phyloP scores from a whole-genome alignment of 2,888 invertebrate genomes.

The Rhaphigaster nebulosa region DNA sequence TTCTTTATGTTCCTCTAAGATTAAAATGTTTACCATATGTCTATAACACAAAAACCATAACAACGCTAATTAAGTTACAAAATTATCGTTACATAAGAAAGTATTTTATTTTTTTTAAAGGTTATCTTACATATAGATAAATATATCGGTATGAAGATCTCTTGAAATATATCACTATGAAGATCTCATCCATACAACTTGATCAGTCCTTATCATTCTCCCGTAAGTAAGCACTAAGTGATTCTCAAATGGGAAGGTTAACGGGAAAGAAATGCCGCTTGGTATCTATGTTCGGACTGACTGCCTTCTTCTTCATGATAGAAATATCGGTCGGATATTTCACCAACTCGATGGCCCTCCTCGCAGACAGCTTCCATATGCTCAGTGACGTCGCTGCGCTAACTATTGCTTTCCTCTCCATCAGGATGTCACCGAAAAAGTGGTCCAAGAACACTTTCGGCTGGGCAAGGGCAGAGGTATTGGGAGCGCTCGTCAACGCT shows the following conservation, averaged over 20 bases:
- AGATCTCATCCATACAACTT: not conserved
- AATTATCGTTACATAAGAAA: not conserved
- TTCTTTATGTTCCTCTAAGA: not conserved
- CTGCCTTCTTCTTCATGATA: conserved; percentile 93
- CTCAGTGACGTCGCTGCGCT: conserved; percentile 96
- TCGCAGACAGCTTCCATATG: conserved; percentile 99
- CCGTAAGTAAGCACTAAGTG: not conserved
- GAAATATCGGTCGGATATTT: conserved; percentile 97
- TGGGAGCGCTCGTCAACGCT: conserved; percentile 97
- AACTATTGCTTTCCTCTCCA: conserved; percentile 93
- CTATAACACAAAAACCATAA: not conserved
- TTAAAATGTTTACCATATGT: not conserved
- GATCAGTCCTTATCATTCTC: not conserved
- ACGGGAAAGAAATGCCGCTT: conserved; percentile 92
- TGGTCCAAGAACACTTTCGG: conserved; percentile 99
- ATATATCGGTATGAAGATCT: not conserved
- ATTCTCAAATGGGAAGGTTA: conserved; percentile 80
- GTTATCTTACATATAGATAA: not conserved
- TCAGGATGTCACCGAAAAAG: conserved; percentile 97
- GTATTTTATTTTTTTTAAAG: not conserved
- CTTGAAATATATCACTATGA: not conserved
- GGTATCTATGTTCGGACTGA: conserved; percentile 92
- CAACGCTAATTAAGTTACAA: not conserved
- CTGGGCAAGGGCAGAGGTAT: conserved; percentile 98
- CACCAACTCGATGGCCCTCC: conserved; percentile 97